Conservation (phyloP, 1,140 invertebrate species). For the Bombus superbus region DNA sequence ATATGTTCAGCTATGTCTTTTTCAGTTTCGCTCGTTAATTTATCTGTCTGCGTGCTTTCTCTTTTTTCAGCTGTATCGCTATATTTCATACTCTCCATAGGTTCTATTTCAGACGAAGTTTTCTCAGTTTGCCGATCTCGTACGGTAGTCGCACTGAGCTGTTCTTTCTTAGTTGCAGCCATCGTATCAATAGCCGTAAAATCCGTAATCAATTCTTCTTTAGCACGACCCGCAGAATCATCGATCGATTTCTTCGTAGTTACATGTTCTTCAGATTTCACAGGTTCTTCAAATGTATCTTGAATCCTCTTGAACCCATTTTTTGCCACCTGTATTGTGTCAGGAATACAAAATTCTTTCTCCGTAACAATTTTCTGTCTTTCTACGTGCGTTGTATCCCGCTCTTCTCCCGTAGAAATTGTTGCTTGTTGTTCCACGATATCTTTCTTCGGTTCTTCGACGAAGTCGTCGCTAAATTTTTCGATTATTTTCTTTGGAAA, state of each 20-base stretch:
- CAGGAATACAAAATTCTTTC: no score
- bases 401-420: background rate
- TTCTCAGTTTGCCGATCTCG: background rate
- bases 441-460: background rate
- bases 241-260: background rate
- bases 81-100: background rate
- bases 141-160: background rate
- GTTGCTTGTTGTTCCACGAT: background rate
- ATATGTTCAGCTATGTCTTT: background rate
- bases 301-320: background rate
- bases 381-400: background rate
- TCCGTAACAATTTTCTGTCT: background rate
- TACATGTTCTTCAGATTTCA: background rate
- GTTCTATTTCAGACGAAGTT: background rate
- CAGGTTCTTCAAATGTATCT: background rate
- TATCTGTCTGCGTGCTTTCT: background rate
- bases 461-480: constrained; percentile 59
- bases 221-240: no score
- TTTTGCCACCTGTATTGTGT: background rate
- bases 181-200: background rate
- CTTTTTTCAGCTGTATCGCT: background rate
- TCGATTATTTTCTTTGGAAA: background rate
- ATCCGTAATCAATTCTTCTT: background rate
- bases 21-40: background rate
- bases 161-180: background rate